Conservation (phyloP, 2,113 vertebrate genomes). For the Actenoides hombroni region DNA sequence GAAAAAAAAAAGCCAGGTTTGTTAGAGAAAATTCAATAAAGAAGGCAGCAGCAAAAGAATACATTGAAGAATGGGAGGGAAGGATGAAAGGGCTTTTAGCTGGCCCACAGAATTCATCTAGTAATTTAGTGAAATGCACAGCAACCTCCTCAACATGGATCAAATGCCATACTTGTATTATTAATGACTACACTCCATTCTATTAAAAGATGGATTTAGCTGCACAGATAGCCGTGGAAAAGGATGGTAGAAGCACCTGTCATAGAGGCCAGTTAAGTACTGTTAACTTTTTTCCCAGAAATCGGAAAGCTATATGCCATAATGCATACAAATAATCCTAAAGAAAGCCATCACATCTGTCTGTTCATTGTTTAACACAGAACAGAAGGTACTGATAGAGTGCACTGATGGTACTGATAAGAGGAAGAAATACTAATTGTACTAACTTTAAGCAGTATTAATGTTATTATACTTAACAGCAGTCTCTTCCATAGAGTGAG, state of each 20-base stretch:
- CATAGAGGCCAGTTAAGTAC: slow-evolving; percentile 12
- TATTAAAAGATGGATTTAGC: slow-evolving; percentile 34
- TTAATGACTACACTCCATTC: slow-evolving; percentile 41
- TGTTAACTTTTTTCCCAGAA: slow-evolving; percentile 51
- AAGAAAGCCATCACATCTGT: slow-evolving; percentile 3
- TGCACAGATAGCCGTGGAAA: not conserved
- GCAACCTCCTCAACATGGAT: not conserved
- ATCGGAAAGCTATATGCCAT: not conserved
- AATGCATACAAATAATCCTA: slow-evolving; percentile 24
- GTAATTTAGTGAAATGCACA: not conserved
- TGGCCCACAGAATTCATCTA: not conserved
- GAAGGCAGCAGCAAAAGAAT: not conserved
- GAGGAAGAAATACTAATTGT: not conserved
- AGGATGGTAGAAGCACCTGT: not conserved
- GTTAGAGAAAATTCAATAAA: not conserved
- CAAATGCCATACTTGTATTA: slow-evolving; percentile 27
- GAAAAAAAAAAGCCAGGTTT: not conserved
- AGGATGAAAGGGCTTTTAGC: not conserved
- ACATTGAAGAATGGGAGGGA: not conserved
- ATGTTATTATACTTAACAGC: slow-evolving; percentile 59
- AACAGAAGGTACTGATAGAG: slow-evolving; percentile 39
- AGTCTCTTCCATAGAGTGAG: not conserved
- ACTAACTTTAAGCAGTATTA: slow-evolving; percentile 1
- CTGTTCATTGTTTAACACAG: slow-evolving; percentile 43
- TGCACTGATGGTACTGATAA: slow-evolving; percentile 46